A percentile compares a stretch with the other conserved stretches of the same genome.
Conservation (phyloP, 2,888 invertebrate genomes). For the Dastarcus helophoroides region DNA sequence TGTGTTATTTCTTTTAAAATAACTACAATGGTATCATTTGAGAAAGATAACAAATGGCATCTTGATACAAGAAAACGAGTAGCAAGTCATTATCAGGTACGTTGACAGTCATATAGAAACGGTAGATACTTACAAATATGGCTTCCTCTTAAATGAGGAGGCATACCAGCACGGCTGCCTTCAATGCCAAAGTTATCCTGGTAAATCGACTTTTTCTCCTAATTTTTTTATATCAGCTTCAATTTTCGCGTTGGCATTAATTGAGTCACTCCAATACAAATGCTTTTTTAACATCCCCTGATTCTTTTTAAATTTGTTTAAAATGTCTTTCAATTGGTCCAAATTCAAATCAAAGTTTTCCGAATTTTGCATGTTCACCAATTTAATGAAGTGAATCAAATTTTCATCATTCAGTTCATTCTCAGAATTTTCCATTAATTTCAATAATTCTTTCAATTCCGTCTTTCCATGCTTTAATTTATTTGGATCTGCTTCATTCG, state of each 20-base stretch:
- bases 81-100: too few relatives aligned
- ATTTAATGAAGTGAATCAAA: conserved; percentile 32
- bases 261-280: conserved; percentile 21
- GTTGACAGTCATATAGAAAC: too few relatives aligned
- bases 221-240: conserved; percentile 18
- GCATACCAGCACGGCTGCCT: conserved; percentile 18
- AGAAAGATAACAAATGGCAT: too few relatives aligned
- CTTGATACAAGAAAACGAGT: too few relatives aligned
- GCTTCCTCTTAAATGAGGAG: conserved; percentile 6
- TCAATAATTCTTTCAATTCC: too few relatives aligned
- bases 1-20: too few relatives aligned
- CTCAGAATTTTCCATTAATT: too few relatives aligned
- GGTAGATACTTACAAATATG: conserved; percentile 8
- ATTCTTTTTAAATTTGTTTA: conserved; percentile 26
- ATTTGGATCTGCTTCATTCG: conserved; percentile 26
- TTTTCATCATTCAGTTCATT: conserved; percentile 26
- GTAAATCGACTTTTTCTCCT: conserved; percentile 18
- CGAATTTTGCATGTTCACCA: conserved; percentile 27
- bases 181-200: conserved; percentile 27
- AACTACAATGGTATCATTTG: too few relatives aligned
- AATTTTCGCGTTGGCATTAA: conserved; percentile 8
- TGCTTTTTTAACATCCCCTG: conserved; percentile 22
- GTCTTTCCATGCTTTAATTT: too few relatives aligned
- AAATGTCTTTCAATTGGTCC: conserved; percentile 25
- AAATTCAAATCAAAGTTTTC: conserved; percentile 30